Evolutionary conservation across 2,113 vertebrate species (phyloP), one percentile per base, ranked within the genome.

Genomic region (Peromyscus leucopus): DNA sequence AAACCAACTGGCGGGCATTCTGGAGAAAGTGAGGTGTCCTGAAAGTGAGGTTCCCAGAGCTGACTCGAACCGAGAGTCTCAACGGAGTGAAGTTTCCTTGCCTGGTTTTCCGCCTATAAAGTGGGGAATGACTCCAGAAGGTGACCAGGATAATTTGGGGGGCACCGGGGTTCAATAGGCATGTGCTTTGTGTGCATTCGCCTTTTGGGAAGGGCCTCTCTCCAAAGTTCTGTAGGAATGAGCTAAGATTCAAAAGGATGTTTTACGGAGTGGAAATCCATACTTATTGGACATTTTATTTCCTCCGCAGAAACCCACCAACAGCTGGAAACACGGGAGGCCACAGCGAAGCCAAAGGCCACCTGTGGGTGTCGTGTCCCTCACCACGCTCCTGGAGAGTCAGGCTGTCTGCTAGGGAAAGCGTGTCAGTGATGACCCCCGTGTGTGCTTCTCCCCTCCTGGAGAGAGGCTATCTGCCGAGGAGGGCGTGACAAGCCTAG

Each of bases 21-120:
- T 39, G 79, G 89, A 69, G 84, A 74, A 86, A 89, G 55, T n/a
- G 22, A 91, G 85, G 85, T 93, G 48, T 93, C 87, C n/a, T 79
- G 80, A 84, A 63, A 65, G 59, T 42, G 82, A 85, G 39, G 65
- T 94, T 89, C 96, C 93, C 31, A 85, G 55, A 76, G 16, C 42
- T 65, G n/a, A 93, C 57, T 92, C 24, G 88, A 92, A 79, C 72
- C 39, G 4, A 61, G 24, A n/a, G 22, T 92, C 78, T 57, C 16
- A 61, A 61, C 36, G 63, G 72, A 71, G n/a, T 17, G 8, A 72
- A 26, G 46, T 5, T 22, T 36, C 79, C 57, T 71, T 89, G 51
- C 36, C 48, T 59, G 42, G 48, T 74, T 75, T 57, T 82, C 86
- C 22, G 12, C 26, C 39, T 19, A 78, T 59, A 86, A 90, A 85